Evolutionary conservation across 2,797 vertebrate genomes (phyloP).

Genomic region (Darevskia mixta): DNA sequence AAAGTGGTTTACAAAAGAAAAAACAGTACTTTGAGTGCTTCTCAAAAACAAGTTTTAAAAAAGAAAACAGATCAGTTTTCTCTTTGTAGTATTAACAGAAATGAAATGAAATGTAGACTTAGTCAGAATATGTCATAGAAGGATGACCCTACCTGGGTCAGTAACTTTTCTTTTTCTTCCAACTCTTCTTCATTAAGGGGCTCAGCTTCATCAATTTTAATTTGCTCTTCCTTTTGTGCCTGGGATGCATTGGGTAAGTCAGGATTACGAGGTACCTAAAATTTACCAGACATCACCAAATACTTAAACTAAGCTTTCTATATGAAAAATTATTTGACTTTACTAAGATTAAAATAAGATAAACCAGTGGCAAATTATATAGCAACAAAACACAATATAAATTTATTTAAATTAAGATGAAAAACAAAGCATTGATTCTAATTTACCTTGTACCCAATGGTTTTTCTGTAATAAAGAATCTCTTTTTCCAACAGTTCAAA

Average conservation of each 20-base stretch:
- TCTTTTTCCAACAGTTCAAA: conserved; percentile 99
- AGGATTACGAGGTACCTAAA: conserved; percentile 95
- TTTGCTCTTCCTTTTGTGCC: conserved; percentile 95
- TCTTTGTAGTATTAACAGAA: too few species aligned
- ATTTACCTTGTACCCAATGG: conserved; percentile 97
- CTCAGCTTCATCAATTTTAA: conserved; percentile 97
- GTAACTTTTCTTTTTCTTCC: conserved; percentile 97
- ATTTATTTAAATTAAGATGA: not conserved
- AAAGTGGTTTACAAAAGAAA: not conserved
- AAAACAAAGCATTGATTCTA: not conserved
- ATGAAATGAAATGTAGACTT: not conserved
- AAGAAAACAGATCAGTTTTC: not conserved
- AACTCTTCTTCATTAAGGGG: conserved; percentile 95
- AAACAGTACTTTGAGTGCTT: not conserved
- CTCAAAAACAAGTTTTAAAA: too few species aligned
- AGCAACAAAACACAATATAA: not conserved
- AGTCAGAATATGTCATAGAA: not conserved
- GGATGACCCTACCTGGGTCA: conserved; percentile 88
- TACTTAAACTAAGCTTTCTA: not conserved
- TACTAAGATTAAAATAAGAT: not conserved
- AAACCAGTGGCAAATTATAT: not conserved
- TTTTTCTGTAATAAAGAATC: conserved; percentile 98
- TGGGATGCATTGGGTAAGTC: conserved; percentile 95
- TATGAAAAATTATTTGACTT: conserved; percentile 5
- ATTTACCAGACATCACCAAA: conserved; percentile 9